These are phyloP conservation scores for Sinodicranocentrus sp. DNA, from an alignment of 2,888 invertebrate genomes.

Conservation along the genomic window DNA sequence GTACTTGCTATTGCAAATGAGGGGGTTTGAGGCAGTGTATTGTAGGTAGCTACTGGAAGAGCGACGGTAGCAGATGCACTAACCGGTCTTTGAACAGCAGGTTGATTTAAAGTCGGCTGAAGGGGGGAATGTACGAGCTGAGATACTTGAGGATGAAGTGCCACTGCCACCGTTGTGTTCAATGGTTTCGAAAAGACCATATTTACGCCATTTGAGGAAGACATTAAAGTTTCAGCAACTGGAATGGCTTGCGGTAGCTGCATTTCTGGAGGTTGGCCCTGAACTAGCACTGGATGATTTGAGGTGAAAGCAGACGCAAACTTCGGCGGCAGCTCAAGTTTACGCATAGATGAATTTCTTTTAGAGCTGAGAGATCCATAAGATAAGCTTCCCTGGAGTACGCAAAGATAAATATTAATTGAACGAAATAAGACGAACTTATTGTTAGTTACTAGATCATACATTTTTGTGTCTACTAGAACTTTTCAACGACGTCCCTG, in stretches of 20 bases:
- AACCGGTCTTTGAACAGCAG: constrained; percentile 41
- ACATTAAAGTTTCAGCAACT: constrained; percentile 35
- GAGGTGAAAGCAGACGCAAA: constrained; percentile 69
- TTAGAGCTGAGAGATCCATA: constrained; percentile 70
- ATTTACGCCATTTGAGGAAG: constrained; percentile 73
- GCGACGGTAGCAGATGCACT: constrained; percentile 54
- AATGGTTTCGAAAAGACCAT: constrained; percentile 68
- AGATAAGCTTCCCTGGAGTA: constrained; percentile 66
- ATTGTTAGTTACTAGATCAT: constrained; percentile 18
- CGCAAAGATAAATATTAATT: neutral
- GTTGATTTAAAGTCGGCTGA: constrained; percentile 16
- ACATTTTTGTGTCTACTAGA: constrained; percentile 69
- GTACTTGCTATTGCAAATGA: constrained; percentile 63
- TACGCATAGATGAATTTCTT: constrained; percentile 56
- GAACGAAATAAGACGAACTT: neutral
- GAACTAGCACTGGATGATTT: constrained; percentile 50
- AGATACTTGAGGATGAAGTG: constrained; percentile 75
- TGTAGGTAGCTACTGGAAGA: constrained; percentile 67
- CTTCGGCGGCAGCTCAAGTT: constrained; percentile 73
- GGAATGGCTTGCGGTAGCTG: constrained; percentile 30
- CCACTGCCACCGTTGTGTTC: constrained; percentile 72
- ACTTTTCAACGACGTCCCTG: constrained; percentile 53
- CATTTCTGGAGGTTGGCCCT: constrained; percentile 47
- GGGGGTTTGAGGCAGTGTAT: constrained; percentile 55
- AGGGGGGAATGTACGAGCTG: constrained; percentile 70